Base-by-base conservation (phyloP, 1,140 invertebrate genomes). In the Neotoxoptera formosana region DNA sequence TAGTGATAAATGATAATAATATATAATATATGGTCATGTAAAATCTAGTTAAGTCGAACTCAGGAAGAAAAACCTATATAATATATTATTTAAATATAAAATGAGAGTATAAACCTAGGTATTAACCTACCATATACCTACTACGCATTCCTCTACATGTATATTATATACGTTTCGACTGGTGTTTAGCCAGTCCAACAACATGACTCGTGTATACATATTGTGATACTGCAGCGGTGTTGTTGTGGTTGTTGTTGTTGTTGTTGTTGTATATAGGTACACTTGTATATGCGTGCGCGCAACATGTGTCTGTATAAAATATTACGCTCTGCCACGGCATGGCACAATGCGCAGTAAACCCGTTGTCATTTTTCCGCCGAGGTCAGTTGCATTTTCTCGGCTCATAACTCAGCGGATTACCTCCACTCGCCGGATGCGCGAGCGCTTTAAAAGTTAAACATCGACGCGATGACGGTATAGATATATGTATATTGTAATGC, bases 321-420 rank as follows among this genome's bases (percentile, higher is more conserved):
- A 89, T 56, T 36, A 36, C 48, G 48, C 51, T 36, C 34, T 25
- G 47, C 17, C 47, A 48, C 86, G 86, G 48, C 47, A 48, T 47
- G 86, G 48, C 47, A 86, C 84, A 86, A 86, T 86, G 84, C 84
- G 41, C 47, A 36, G 48, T 36, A 53, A 36, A 36, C 47, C 90
- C 90, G 67, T 76, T 91, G 90, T 91, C 90, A n/a, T 91, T 67
- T 76, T 91, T 48, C 56, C 45, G 23, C 56, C 20, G 90, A 91
- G 67, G 90, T 91, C 90, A 45, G 90, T 76, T 45, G 90, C 53
- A n/a, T 91, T 91, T 91, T 45, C 90, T 91, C 90, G 60, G 60
- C 36, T 91, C 90, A 34, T 91, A 76, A 76, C 25, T 76, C 56
- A 91, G 21, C 60, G 60, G 90, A 90, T 90, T 45, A 41, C 41